Base-by-base conservation (phyloP, 2,888 invertebrate genomes). In the Scaptomyza reducta region DNA sequence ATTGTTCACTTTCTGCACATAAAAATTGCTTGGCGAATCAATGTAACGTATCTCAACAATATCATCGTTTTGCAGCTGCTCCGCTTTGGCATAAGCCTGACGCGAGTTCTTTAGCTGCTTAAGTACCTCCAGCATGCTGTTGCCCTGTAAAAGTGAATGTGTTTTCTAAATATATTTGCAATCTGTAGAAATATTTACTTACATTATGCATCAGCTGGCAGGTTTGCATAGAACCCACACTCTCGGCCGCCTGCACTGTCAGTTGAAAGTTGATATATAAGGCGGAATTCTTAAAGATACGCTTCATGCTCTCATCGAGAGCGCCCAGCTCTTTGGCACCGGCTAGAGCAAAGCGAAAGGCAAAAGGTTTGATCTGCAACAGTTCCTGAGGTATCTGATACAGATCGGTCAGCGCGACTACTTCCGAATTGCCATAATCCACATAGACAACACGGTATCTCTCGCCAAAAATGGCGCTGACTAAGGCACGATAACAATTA, bases 361-460 rank as follows among this genome's bases (percentile, higher is more conserved):
- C 96, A 93, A 96, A 95, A 6, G 95, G 95, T 92, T 94, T 94
- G 0, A 95, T 94, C 61, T 94, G 93, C 2, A 96, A 93, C 90
- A 94, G 95, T 83, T 95, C 94, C 63, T 94, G 93, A 0, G 96
- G 96, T 76, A 96, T 94, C 89, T 95, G 95, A 90, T 94, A 96
- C 50, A 97, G 94, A 77, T 95, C 94, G 74, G 94, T 93, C 70
- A 94, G 94, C 0, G 95, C 93, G 11, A 96, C 94, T 83, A 94
- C 92, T 91, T 96, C 96, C 6, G 95, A 95, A 87, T 96, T 95
- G 29, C 96, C 96, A 90, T 95, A 96, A 90, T 96, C 96, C 31
- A 96, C 95, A 90, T 96, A 96, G 86, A 95, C 95, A 6, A 96
- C 93, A 90, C 95, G 96, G 89, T 95, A 96, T 53, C 94, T 94